phyloP scores from a whole-genome alignment of 2,113 vertebrate genomes.

The Sinocyclocheilus grahami region DNA sequence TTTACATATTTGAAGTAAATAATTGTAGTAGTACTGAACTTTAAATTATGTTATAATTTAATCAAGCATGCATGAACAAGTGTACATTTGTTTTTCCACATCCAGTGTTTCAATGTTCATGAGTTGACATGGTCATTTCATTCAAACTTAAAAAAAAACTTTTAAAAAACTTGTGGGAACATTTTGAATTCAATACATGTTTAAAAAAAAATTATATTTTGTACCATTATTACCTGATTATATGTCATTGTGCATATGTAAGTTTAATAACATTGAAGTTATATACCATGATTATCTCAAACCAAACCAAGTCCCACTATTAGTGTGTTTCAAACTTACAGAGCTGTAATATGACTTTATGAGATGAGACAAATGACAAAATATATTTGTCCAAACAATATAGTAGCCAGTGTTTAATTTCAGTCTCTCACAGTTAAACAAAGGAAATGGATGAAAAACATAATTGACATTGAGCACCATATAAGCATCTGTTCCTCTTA shows the following conservation, averaged over 20 bases:
- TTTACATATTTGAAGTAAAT: neutral
- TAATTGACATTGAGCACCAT: constrained; percentile 56
- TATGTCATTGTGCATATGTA: no score
- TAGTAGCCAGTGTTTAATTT: constrained; percentile 57
- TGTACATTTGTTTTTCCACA: no score
- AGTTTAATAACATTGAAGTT: no score
- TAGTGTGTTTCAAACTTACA: neutral
- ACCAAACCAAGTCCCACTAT: neutral
- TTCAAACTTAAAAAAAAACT: neutral
- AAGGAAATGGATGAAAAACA: constrained; percentile 52
- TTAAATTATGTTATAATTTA: neutral
- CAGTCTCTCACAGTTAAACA: constrained; percentile 52
- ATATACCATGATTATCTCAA: no score
- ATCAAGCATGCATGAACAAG: neutral
- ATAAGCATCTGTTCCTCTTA: constrained; percentile 57
- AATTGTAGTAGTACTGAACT: neutral
- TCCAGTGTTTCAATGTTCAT: neutral
- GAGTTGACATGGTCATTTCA: neutral
- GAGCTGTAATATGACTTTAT: constrained; percentile 37
- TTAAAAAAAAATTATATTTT: no score
- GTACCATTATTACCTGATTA: no score
- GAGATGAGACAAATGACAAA: constrained; percentile 54
- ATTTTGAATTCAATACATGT: neutral
- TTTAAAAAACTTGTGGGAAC: neutral
- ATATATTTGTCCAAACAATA: constrained; percentile 32